Conservation (phyloP, 2,113 vertebrate species). For the Sinocyclocheilus anophthalmus region DNA sequence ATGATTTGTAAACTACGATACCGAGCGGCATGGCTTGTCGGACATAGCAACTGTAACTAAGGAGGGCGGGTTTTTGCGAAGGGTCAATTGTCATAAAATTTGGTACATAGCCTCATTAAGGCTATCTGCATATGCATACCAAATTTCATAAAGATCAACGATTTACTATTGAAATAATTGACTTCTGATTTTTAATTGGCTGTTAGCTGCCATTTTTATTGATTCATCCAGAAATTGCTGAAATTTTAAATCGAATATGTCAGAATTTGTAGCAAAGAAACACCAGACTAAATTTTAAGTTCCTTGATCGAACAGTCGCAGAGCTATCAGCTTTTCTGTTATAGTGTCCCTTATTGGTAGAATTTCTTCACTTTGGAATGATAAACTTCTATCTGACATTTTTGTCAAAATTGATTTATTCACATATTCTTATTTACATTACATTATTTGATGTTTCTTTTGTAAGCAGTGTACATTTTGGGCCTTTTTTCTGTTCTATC, state of each 20-base stretch:
- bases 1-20: too few relatives aligned
- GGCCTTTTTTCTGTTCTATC: too few relatives aligned
- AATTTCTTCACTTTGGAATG: too few relatives aligned
- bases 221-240: not conserved
- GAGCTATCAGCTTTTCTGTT: not conserved
- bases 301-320: not conserved
- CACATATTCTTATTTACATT: too few relatives aligned
- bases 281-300: not conserved
- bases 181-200: not conserved
- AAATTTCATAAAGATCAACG: not conserved
- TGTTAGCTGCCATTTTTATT: not conserved
- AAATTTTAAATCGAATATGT: not conserved
- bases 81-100: not conserved
- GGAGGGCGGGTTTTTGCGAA: too few relatives aligned
- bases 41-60: too few relatives aligned
- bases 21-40: too few relatives aligned
- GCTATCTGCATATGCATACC: not conserved
- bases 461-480: too few relatives aligned
- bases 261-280: not conserved
- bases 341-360: not conserved
- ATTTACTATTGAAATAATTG: not conserved
- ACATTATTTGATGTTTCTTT: too few relatives aligned
- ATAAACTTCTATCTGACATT: too few relatives aligned
- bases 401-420: too few relatives aligned
- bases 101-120: not conserved